Evolutionary conservation across 2,113 vertebrate species (phyloP).

Genomic region (Poeciliopsis turrubarensis): DNA sequence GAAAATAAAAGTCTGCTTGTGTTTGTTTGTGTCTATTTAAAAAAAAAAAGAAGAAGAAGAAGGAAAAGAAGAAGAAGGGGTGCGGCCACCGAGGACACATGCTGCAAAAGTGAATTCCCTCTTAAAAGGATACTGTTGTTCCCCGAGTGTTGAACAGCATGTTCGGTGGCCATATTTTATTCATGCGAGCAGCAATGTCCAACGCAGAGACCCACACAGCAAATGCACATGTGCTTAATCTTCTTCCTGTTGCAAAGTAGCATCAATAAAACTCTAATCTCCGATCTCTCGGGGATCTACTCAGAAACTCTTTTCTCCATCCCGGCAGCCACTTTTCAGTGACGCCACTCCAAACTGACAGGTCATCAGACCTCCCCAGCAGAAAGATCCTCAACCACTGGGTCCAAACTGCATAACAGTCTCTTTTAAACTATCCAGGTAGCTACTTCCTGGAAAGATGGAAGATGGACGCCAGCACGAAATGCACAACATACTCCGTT

Average conservation of each 20-base stretch:
- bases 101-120: conserved; percentile 61
- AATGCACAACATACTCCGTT: background rate
- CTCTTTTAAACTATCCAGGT: conserved; percentile 38
- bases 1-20: conserved; percentile 59
- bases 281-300: conserved; percentile 51
- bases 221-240: conserved; percentile 35
- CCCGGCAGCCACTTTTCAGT: conserved; percentile 39
- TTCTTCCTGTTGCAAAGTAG: conserved; percentile 45
- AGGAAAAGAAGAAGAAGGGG: conserved; percentile 19
- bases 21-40: conserved; percentile 52
- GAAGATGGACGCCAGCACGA: conserved; percentile 18
- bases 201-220: conserved; percentile 40
- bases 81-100: conserved; percentile 32
- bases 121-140: conserved; percentile 74
- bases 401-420: conserved; percentile 50
- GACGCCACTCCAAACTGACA: conserved; percentile 28
- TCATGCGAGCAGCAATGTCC: conserved; percentile 56
- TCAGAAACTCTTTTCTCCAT: conserved; percentile 54
- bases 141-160: conserved; percentile 54
- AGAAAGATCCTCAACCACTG: conserved; percentile 27
- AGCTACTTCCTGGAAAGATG: conserved; percentile 30
- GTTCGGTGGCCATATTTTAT: conserved; percentile 66
- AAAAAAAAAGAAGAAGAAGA: conserved; percentile 5
- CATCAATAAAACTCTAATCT: conserved; percentile 53
- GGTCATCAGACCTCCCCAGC: conserved; percentile 41